Evolutionary conservation across 2,888 invertebrate species (phyloP).

Genomic region (Hypomecis atomaria): DNA sequence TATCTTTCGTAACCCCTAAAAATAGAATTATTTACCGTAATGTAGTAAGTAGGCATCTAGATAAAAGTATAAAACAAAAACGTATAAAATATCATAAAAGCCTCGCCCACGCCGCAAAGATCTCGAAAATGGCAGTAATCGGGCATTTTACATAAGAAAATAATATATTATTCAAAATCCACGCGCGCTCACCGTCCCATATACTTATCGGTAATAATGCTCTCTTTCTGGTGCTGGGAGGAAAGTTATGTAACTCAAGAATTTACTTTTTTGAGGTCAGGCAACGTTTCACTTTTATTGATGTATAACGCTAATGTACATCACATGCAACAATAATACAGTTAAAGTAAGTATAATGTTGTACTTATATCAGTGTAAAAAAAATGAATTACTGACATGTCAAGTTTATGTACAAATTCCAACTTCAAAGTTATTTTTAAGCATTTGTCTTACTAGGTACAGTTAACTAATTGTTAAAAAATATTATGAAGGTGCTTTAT

Average conservation of each 20-base stretch:
- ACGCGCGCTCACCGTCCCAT: constrained; percentile 73
- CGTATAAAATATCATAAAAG: constrained; percentile 80
- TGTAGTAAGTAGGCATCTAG: not conserved
- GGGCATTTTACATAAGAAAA: constrained; percentile 84
- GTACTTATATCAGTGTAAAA: no score
- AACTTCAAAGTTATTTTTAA: no score
- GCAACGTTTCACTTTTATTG: not conserved
- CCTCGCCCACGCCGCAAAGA: constrained; percentile 73
- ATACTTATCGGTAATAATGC: constrained; percentile 82
- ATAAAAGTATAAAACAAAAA: constrained; percentile 73
- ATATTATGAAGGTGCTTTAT: no score
- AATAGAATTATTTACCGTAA: no score
- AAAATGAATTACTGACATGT: no score
- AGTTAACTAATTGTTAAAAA: no score
- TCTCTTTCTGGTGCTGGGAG: constrained; percentile 55
- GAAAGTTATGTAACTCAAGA: constrained; percentile 38
- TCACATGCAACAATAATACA: no score
- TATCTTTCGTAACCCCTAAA: no score
- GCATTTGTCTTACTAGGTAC: no score
- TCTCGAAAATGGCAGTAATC: constrained; percentile 81
- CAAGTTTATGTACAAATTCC: no score
- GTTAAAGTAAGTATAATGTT: no score
- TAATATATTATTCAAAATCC: constrained; percentile 85
- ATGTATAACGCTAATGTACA: no score
- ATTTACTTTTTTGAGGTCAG: constrained; percentile 12